Conservation (phyloP, 2,888 invertebrate species). For the Epinotia ramella region DNA sequence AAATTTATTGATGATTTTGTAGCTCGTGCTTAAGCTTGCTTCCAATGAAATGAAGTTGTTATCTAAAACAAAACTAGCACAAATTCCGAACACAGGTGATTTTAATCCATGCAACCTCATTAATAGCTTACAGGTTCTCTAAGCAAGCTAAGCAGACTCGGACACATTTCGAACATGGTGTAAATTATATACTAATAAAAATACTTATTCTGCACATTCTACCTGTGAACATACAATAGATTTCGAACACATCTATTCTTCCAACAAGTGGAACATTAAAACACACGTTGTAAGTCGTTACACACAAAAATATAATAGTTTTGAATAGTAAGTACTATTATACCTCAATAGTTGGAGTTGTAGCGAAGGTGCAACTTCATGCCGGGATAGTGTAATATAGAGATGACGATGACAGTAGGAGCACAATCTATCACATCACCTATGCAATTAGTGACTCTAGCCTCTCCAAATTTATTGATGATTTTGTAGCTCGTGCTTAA, state of each 20-base stretch:
- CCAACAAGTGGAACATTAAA: neutral
- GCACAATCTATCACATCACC: too few species aligned
- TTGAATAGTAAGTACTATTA: neutral
- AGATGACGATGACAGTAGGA: neutral
- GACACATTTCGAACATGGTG: slow-evolving; percentile 11
- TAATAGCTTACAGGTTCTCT: neutral
- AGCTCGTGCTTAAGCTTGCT: slow-evolving; percentile 1
- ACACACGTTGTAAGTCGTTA: neutral
- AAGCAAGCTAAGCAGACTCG: neutral
- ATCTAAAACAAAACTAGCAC: too few species aligned
- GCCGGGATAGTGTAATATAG: neutral
- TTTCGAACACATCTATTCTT: slow-evolving; percentile 13
- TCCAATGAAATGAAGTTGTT: neutral
- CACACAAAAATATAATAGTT: neutral
- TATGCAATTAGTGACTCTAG: neutral
- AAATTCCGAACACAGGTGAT: too few species aligned
- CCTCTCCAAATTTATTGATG: neutral
- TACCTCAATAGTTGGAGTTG: neutral
- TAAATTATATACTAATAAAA: neutral
- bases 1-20: neutral
- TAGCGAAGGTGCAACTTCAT: slow-evolving; percentile 13
- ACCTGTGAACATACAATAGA: slow-evolving; percentile 25
- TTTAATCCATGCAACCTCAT: neutral
- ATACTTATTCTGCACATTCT: slow-evolving; percentile 9
- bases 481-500: slow-evolving; percentile 2